phyloP scores from a whole-genome alignment of 2,113 vertebrate genomes.

The Clupea harengus region DNA sequence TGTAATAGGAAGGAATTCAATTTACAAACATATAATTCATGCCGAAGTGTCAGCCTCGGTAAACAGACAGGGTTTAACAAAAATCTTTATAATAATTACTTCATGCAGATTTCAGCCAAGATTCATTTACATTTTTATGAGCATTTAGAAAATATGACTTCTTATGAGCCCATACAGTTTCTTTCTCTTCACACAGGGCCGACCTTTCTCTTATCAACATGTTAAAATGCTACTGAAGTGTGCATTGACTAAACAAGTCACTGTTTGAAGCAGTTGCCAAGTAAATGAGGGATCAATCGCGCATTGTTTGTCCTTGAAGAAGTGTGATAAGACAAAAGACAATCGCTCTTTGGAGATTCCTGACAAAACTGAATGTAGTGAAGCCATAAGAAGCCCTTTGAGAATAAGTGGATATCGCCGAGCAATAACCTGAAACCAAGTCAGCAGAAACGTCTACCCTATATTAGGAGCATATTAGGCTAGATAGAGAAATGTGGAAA shows the following conservation, averaged over 20 bases:
- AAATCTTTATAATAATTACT: background rate
- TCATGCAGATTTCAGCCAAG: background rate
- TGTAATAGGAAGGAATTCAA: background rate
- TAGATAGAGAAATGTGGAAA: background rate
- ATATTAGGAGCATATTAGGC: no score
- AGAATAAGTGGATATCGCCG: background rate
- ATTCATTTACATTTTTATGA: background rate
- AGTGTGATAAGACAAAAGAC: slow-evolving; percentile 14
- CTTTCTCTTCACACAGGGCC: background rate
- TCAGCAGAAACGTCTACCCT: background rate
- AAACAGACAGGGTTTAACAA: background rate
- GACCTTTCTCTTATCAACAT: background rate
- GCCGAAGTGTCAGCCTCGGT: background rate
- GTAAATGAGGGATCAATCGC: background rate
- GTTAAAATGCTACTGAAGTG: slow-evolving; percentile 17
- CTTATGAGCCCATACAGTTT: background rate
- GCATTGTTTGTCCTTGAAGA: slow-evolving; percentile 14
- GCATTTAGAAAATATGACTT: background rate
- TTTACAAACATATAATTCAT: background rate
- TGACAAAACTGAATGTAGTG: slow-evolving; percentile 33
- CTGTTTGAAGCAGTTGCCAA: background rate
- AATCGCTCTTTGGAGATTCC: background rate
- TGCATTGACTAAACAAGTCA: slow-evolving; percentile 11
- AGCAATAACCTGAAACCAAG: background rate
- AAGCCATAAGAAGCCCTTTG: background rate